Base-by-base conservation (phyloP, 2,797 vertebrate species). In the Clarias fuscus region DNA sequence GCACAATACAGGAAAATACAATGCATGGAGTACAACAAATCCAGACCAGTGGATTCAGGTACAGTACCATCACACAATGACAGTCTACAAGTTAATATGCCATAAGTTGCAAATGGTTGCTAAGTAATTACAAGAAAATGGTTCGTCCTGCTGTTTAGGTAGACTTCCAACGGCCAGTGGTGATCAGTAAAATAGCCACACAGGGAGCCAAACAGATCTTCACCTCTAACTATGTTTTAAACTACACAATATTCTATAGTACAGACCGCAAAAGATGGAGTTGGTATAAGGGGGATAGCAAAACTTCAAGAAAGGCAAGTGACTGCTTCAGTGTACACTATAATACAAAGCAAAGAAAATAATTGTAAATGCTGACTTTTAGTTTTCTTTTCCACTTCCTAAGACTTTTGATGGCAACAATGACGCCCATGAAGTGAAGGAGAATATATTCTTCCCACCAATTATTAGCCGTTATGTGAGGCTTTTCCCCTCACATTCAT, bases 391-490 rank as follows among this genome's bases (percentile, higher is more conserved):
- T 20, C 84, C 24, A 43, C 13, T 73, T 61, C 48, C 88, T 11
- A 84, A 99, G 98, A 86, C 93, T 24, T 99, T 99, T 93, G n/a
- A 90, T 71, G 98, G 97, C n/a, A 99, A 99, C 92, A 90, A 89
- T 0, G 93, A 97, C 33, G 92, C 96, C 58, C 90, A 94, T 72
- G 88, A 85, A 2, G 86, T 93, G 71, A 97, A 95, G 90, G 94
- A 89, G 86, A 99, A 98, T 89, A 89, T 53, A 40, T 96, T 99
- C 88, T 96, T 97, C 77, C 98, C 98, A 76, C 97, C 98, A 27
- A 61, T 99, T 89, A 87, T 97, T 88, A 96, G 96, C 33, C 96
- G 97, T 18, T 99, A 96, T 59, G 86, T 99, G 59, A 95, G 97
- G 88, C 92, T 99, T 65, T 95, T 97, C 88, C 98, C 98, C 30